These are phyloP conservation scores for Tamandua tetradactyla DNA, from an alignment of 2,797 vertebrate genomes.

Conservation along the genomic window DNA sequence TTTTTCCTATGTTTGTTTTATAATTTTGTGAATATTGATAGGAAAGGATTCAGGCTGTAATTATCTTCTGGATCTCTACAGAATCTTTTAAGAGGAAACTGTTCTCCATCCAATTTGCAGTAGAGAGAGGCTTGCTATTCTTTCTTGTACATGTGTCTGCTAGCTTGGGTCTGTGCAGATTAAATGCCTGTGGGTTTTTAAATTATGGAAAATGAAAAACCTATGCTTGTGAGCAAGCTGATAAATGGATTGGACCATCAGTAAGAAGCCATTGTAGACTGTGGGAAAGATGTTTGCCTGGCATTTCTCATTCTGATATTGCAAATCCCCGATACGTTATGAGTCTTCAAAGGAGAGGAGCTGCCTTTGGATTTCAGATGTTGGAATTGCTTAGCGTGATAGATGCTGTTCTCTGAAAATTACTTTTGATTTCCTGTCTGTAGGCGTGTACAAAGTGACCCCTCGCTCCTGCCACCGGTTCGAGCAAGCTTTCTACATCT, in stretches of 20 bases:
- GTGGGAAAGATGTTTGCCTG: background rate
- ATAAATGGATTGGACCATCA: background rate
- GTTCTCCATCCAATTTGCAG: background rate
- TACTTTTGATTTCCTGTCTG: slow-evolving; percentile 52
- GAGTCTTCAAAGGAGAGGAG: background rate
- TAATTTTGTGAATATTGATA: background rate
- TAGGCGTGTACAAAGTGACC: slow-evolving; percentile 98
- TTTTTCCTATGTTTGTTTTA: background rate
- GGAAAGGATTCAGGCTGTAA: background rate
- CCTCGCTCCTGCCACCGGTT: slow-evolving; percentile 99
- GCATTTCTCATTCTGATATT: background rate
- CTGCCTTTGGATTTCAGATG: background rate
- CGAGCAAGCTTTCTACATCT: slow-evolving; percentile 97
- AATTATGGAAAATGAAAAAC: background rate
- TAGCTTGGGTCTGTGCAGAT: background rate
- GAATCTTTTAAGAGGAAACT: slow-evolving; percentile 9
- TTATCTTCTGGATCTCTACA: background rate
- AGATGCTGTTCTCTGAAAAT: background rate
- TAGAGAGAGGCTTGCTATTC: background rate
- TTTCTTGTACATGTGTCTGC: background rate
- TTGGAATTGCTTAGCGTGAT: background rate
- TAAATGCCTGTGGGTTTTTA: background rate
- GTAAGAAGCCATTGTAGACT: fast-evolving
- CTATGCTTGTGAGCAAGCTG: background rate
- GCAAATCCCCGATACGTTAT: fast-evolving